Evolutionary conservation across 2,797 vertebrate species (phyloP).

Genomic region (Allobates femoralis): DNA sequence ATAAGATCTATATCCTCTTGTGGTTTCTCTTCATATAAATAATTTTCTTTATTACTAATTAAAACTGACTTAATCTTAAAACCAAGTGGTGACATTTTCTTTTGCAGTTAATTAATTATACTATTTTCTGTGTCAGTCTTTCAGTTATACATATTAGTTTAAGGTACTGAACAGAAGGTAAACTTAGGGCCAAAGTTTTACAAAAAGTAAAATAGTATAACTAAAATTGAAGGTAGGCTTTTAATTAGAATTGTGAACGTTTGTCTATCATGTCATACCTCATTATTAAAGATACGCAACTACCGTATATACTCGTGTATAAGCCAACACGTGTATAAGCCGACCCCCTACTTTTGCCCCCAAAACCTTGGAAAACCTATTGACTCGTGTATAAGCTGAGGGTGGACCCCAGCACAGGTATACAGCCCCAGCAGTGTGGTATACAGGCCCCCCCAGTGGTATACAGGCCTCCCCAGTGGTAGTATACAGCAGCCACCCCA

Average conservation of each 20-base stretch:
- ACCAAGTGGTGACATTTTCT: constrained; percentile 1
- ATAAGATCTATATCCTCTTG: constrained; percentile 25
- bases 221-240: background rate
- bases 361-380: no score
- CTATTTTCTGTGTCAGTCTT: constrained; percentile 5
- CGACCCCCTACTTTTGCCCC: no score
- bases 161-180: background rate
- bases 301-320: no score
- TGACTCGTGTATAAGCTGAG: no score
- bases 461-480: no score
- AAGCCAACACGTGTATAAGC: no score
- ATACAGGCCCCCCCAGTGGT: no score
- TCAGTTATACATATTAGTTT: background rate
- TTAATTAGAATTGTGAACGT: background rate
- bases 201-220: background rate
- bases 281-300: no score
- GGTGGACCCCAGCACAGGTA: no score
- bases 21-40: constrained; percentile 9
- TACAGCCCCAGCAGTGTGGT: no score
- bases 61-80: constrained; percentile 14
- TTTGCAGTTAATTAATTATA: constrained; percentile 3
- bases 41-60: constrained; percentile 2
- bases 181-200: background rate
- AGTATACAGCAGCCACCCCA: no score
- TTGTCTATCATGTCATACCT: no score